phyloP scores from a whole-genome alignment of 2,797 vertebrate genomes.

The Anolis apletophallus region DNA sequence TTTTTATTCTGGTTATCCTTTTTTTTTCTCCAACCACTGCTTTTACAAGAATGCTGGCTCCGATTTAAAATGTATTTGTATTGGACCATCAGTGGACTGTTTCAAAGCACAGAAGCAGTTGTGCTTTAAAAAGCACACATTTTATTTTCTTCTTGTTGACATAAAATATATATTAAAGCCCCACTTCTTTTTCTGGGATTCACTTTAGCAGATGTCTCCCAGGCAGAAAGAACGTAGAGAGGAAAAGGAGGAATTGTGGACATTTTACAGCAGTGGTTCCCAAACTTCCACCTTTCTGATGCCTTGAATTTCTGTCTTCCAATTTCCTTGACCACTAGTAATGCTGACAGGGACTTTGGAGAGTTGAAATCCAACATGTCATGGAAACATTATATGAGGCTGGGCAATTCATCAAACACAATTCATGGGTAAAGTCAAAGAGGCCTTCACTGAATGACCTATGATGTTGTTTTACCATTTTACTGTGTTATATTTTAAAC shows the following conservation, averaged over 20 bases:
- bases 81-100: neutral
- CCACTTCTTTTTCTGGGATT: neutral
- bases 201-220: neutral
- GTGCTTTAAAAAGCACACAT: neutral
- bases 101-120: neutral
- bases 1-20: neutral
- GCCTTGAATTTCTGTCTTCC: no score
- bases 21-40: neutral
- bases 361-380: neutral
- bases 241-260: no score
- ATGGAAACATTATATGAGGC: neutral
- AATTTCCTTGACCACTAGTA: no score
- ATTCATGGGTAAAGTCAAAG: neutral
- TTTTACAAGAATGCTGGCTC: neutral
- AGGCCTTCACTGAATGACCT: neutral
- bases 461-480: no score
- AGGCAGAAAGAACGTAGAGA: neutral
- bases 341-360: no score
- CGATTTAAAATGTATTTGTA: neutral
- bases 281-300: no score
- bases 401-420: neutral
- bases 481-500: no score
- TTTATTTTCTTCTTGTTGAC: neutral
- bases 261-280: no score
- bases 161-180: slow-evolving; percentile 1